Evolutionary conservation across 2,113 vertebrate genomes (phyloP).

Genomic region (Esox niger): DNA sequence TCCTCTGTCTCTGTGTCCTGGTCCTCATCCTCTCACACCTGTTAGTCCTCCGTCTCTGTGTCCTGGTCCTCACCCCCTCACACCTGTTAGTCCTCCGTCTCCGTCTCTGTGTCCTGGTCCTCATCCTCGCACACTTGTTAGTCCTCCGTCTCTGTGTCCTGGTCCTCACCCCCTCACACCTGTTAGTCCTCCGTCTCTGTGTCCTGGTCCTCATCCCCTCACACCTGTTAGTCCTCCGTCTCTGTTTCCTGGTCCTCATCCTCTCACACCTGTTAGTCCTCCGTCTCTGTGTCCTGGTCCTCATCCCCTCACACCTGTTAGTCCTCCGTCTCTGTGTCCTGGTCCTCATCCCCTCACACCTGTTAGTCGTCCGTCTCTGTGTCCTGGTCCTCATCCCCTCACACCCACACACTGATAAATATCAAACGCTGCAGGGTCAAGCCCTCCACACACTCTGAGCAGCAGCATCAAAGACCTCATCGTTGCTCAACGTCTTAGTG

Average conservation of each 20-base stretch:
- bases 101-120: neutral
- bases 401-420: constrained; percentile 69
- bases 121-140: neutral
- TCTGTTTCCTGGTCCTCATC: neutral
- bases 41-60: neutral
- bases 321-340: neutral
- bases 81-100: no score
- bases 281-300: neutral
- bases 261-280: neutral
- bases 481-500: constrained; percentile 32
- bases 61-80: neutral
- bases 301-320: constrained; percentile 25
- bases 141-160: neutral
- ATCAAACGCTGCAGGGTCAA: constrained; percentile 58
- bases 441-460: constrained; percentile 38
- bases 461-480: constrained; percentile 62
- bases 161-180: neutral
- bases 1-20: neutral
- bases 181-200: neutral
- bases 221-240: no score
- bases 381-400: constrained; percentile 34
- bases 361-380: constrained; percentile 65
- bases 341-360: constrained; percentile 54
- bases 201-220: neutral
- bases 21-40: neutral